Conservation (phyloP, 1,140 invertebrate genomes). For the Nasonia longicornis region DNA sequence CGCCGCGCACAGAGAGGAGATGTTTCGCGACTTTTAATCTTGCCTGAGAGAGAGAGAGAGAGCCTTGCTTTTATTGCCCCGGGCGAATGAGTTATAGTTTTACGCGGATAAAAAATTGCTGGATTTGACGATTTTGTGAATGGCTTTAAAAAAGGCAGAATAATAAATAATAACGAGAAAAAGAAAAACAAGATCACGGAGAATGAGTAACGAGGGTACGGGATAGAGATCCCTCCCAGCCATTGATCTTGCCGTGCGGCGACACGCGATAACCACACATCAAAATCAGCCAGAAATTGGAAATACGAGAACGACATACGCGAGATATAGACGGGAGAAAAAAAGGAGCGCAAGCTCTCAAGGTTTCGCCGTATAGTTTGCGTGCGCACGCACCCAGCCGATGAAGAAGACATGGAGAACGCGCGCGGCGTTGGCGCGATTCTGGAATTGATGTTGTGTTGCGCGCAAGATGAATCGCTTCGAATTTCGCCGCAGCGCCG, state of each 20-base stretch:
- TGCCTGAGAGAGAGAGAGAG: too few species aligned
- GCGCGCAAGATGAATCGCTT: conserved; percentile 49
- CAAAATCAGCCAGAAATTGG: conserved; percentile 10
- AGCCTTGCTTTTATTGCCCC: not conserved
- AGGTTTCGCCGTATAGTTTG: not conserved
- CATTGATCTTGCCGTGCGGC: not conserved
- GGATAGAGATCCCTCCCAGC: too few species aligned
- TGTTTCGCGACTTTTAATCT: not conserved
- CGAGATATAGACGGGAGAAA: not conserved
- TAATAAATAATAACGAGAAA: too few species aligned
- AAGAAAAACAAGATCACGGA: too few species aligned
- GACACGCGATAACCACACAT: not conserved
- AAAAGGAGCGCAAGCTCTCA: too few species aligned
- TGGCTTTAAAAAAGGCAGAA: too few species aligned
- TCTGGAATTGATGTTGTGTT: conserved; percentile 27
- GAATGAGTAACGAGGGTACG: not conserved
- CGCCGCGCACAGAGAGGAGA: not conserved
- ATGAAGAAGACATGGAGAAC: not conserved
- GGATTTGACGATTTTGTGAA: too few species aligned
- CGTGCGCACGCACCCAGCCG: not conserved
- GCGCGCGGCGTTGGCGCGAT: not conserved
- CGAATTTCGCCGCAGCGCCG: conserved; percentile 26
- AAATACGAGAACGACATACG: not conserved
- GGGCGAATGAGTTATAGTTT: not conserved
- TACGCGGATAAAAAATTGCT: not conserved